Conservation (phyloP, 2,888 invertebrate species). For the Desoria tigrina region DNA sequence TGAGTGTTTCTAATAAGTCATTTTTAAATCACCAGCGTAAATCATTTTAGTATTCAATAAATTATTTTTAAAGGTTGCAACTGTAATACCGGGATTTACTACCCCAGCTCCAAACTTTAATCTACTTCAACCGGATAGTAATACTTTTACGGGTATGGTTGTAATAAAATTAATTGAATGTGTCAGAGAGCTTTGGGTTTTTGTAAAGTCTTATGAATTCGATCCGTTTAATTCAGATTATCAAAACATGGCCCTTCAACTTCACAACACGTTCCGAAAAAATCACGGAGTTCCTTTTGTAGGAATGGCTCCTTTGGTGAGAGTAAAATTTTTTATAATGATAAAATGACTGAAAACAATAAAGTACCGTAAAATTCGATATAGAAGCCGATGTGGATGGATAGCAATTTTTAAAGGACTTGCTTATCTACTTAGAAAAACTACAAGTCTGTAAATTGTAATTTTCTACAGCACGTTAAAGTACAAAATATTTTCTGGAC, state of each 20-base stretch:
- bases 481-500: too few species aligned
- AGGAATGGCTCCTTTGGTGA: conserved; percentile 23
- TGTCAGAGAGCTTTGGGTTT: neutral
- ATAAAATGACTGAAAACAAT: too few species aligned
- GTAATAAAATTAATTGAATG: too few species aligned
- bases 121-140: conserved; percentile 22
- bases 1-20: conserved; percentile 18
- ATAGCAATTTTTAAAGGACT: too few species aligned
- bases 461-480: neutral
- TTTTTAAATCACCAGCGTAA: neutral
- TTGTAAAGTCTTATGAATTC: neutral
- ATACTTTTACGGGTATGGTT: conserved; percentile 27
- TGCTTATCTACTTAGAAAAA: too few species aligned
- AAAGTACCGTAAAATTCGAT: too few species aligned
- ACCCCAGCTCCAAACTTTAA: conserved; percentile 27
- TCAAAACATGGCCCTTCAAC: conserved; percentile 30
- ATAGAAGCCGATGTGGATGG: too few species aligned
- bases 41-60: too few species aligned
- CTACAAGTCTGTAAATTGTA: too few species aligned
- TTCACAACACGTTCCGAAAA: conserved; percentile 33
- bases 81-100: conserved; percentile 25
- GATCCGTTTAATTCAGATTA: conserved; percentile 17
- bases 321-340: too few species aligned
- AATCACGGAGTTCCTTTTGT: conserved; percentile 33
- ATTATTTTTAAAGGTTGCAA: conserved; percentile 21